Conservation (phyloP, 1,140 invertebrate genomes). For the Pseudomyrmex cubaensis region DNA sequence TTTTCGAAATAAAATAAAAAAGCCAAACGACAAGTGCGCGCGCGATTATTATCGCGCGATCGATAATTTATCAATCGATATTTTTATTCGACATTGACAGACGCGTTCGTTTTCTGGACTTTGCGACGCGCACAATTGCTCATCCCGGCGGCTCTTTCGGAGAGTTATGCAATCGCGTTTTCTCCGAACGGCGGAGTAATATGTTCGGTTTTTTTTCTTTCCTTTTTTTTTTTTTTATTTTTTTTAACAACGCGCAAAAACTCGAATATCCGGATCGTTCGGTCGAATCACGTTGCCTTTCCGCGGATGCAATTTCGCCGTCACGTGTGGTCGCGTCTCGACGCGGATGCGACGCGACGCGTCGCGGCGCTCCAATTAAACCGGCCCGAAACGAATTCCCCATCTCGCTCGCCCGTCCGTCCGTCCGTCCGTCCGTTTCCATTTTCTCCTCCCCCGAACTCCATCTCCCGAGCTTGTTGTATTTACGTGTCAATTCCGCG, state of each 20-base stretch:
- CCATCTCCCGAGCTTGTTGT: conserved; percentile 56
- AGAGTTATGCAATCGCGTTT: background rate
- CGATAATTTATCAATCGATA: background rate
- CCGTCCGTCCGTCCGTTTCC: conserved; percentile 51
- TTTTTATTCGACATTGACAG: background rate
- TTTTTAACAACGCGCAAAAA: background rate
- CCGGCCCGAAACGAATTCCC: conserved; percentile 65
- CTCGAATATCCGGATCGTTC: conserved; percentile 6
- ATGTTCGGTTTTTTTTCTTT: conserved; percentile 10
- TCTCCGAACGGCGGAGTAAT: conserved; percentile 16
- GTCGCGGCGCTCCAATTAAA: conserved; percentile 70
- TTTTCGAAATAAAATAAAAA: too few relatives aligned
- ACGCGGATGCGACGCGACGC: conserved; percentile 34
- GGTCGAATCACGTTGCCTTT: conserved; percentile 11
- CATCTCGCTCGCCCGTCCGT: conserved; percentile 10
- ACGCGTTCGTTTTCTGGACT: too few relatives aligned
- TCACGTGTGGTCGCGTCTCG: conserved; percentile 55
- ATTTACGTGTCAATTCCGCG: conserved; percentile 73
- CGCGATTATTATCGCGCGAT: too few relatives aligned
- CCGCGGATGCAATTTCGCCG: conserved; percentile 64
- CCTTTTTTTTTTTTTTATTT: background rate
- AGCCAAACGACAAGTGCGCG: too few relatives aligned
- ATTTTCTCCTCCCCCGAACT: conserved; percentile 66
- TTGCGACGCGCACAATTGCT: background rate
- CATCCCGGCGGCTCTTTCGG: background rate